These are phyloP conservation scores for Eristalis intricaria DNA, from an alignment of 2,888 invertebrate genomes.

Conservation along the genomic window DNA sequence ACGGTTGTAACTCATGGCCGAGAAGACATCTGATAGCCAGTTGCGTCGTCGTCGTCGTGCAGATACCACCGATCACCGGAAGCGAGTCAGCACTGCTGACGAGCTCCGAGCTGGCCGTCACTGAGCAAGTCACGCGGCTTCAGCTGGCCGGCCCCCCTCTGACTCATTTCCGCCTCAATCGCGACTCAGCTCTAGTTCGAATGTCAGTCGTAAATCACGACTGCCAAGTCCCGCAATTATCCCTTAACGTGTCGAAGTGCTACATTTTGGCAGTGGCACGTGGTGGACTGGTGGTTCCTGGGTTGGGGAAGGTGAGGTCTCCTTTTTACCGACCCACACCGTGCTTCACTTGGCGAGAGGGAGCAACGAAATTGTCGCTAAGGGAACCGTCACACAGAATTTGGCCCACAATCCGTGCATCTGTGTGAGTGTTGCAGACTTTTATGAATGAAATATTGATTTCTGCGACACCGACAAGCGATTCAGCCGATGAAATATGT, in stretches of 20 bases:
- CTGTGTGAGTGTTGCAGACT: slow-evolving; percentile 21
- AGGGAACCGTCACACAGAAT: slow-evolving; percentile 22
- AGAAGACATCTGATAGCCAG: slow-evolving; percentile 36
- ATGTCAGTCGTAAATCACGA: slow-evolving; percentile 62
- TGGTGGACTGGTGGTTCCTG: slow-evolving; percentile 39
- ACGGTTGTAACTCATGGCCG: not conserved
- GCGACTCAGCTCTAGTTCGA: slow-evolving; percentile 54
- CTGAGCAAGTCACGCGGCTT: not conserved
- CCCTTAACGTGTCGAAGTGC: slow-evolving; percentile 23
- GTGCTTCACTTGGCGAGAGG: not conserved
- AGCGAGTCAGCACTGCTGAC: slow-evolving; percentile 30
- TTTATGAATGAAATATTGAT: slow-evolving; percentile 71
- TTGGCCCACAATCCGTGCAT: slow-evolving; percentile 38
- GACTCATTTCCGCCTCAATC: slow-evolving; percentile 55
- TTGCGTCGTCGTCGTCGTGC: not conserved
- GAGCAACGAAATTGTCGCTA: slow-evolving; percentile 25
- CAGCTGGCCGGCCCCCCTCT: not conserved
- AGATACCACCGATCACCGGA: slow-evolving; percentile 53
- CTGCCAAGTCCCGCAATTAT: slow-evolving; percentile 35
- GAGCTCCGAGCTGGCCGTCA: not conserved
- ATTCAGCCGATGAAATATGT: not conserved
- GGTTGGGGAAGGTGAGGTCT: slow-evolving; percentile 24
- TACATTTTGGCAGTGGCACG: slow-evolving; percentile 36
- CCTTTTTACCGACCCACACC: slow-evolving; percentile 16
- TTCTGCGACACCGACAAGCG: slow-evolving; percentile 46